Base-by-base conservation (phyloP, 2,888 invertebrate genomes). In the Drosophila neotestacea region DNA sequence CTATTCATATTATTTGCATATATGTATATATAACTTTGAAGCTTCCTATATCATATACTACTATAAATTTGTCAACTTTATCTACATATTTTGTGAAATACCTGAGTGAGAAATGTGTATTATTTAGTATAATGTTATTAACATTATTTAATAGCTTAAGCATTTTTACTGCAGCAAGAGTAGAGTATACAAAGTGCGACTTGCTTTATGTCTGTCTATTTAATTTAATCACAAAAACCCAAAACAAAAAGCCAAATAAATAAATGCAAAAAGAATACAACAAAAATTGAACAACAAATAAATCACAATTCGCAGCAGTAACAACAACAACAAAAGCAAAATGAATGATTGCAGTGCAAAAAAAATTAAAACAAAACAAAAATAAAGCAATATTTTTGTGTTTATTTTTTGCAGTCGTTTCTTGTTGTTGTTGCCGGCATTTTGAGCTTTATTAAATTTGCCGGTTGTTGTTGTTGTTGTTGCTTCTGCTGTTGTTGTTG, bases 391-490 rank as follows among this genome's bases (percentile, higher is more conserved):
- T 30, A 22, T 44, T 58, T 34, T 58, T 52, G 22, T 64, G 22
- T 9, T 41, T 47, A 47, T 38, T 62, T 46, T 38, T 62, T 50
- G 42, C 13, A 48, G 9, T 39, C 32, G 34, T 50, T 36, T 54
- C n/a, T 27, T 41, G 27, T 60, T 56, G 41, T 50, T 59, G 58
- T 58, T 65, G 54, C 82, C 79, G 78, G 70, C 54, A 59, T 62
- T 44, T 64, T 4, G 30, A 39, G 44, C 39, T 42, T 70, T 58
- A 56, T 64, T 60, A 59, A 69, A 52, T 68, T 82, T 46, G 83
- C 86, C 77, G 73, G 77, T 55, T 59, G 30, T 48, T 61, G 46
- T 41, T 39, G 42, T 44, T 39, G 4, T 0, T 48, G 10, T 32
- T n/a, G 10, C 1, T 16, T 16, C 16, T 16, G 0, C 22, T 52